phyloP scores from a whole-genome alignment of 1,140 invertebrate genomes.

The Aphelenchoides avenae region DNA sequence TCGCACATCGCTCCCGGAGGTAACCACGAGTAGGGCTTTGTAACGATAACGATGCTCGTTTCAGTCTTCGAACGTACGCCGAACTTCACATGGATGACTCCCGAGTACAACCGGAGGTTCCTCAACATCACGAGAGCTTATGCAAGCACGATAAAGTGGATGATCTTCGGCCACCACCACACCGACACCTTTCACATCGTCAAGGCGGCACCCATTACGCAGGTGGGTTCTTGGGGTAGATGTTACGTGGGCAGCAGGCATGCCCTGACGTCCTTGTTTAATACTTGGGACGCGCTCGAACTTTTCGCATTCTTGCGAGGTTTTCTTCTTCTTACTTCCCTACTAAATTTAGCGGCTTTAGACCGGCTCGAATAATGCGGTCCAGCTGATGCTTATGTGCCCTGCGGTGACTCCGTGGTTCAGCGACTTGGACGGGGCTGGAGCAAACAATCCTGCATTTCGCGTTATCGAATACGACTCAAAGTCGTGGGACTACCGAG shows the following conservation, averaged over 20 bases:
- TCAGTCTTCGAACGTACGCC: conserved; percentile 40
- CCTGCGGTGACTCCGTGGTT: conserved; percentile 26
- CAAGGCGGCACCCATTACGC: no score
- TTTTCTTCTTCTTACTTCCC: not conserved
- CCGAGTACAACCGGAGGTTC: conserved; percentile 40
- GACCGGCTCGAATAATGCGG: not conserved
- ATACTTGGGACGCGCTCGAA: no score
- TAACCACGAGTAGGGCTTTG: no score
- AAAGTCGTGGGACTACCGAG: conserved; percentile 19
- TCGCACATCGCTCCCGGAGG: conserved; percentile 54
- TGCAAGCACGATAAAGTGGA: conserved; percentile 41
- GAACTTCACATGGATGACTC: conserved; percentile 42
- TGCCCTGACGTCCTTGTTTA: no score
- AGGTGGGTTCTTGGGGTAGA: no score
- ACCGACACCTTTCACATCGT: conserved; percentile 48
- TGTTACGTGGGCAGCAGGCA: no score
- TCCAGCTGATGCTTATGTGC: conserved; percentile 19
- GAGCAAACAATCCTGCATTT: conserved; percentile 23
- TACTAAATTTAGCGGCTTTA: not conserved
- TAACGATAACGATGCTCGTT: no score
- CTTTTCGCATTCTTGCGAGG: no score
- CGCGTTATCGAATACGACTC: conserved; percentile 28
- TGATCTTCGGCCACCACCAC: conserved; percentile 50
- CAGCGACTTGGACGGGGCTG: conserved; percentile 3
- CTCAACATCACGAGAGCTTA: conserved; percentile 42